These are phyloP conservation scores for Camponotus floridanus DNA, from an alignment of 1,140 invertebrate genomes.

Conservation along the genomic window DNA sequence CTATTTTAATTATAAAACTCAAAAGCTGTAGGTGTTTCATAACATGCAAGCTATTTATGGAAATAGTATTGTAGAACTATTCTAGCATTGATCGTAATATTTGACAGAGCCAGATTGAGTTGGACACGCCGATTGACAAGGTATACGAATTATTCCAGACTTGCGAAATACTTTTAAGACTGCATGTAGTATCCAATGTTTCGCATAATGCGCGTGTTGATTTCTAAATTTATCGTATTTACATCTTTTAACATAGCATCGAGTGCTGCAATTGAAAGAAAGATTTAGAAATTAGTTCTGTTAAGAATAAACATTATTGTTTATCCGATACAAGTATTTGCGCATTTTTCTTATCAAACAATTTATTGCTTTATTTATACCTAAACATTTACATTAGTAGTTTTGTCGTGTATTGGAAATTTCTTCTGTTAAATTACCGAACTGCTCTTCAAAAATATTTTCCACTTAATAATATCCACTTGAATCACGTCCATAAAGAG, in stretches of 20 bases:
- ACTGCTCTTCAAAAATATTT: too few relatives aligned
- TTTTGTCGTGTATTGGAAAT: neutral
- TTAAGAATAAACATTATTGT: slow-evolving; percentile 11
- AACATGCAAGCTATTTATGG: slow-evolving; percentile 80
- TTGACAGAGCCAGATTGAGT: slow-evolving; percentile 77
- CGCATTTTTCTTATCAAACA: neutral
- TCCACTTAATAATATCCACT: too few relatives aligned
- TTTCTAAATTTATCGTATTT: slow-evolving; percentile 16
- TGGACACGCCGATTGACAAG: slow-evolving; percentile 77
- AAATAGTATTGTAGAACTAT: slow-evolving; percentile 76
- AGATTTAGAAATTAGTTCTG: neutral
- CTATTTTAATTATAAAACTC: slow-evolving; percentile 79
- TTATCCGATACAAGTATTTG: slow-evolving; percentile 8
- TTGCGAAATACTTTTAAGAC: slow-evolving; percentile 78
- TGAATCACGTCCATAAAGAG: neutral
- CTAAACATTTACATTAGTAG: neutral
- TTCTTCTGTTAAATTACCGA: neutral
- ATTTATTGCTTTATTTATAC: neutral
- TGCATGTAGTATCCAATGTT: slow-evolving; percentile 70
- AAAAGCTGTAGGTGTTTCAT: slow-evolving; percentile 80
- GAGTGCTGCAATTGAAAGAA: slow-evolving; percentile 1
- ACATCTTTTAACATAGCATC: neutral
- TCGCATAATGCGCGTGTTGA: slow-evolving; percentile 28
- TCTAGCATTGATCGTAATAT: slow-evolving; percentile 72
- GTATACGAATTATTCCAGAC: slow-evolving; percentile 80